Evolutionary conservation across 2,113 vertebrate genomes (phyloP), one percentile per base, ranked within the genome.

Genomic region (Gasterosteus nipponicus): DNA sequence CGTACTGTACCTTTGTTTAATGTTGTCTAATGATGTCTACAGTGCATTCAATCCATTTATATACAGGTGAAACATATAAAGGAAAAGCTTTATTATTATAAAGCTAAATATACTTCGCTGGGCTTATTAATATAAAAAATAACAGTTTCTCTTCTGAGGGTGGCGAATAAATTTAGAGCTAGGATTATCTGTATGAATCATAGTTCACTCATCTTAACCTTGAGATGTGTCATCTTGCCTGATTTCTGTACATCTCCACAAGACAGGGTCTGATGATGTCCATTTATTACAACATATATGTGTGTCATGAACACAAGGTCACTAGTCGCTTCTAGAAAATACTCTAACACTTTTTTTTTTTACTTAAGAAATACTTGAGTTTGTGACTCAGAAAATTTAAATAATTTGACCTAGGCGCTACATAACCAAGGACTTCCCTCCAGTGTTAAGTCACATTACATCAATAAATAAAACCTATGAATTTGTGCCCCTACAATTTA

Each of bases 121-220:
- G 39, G 39, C 3, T 60, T 41, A 49, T 22, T 11, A 14, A 33
- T 12, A 56, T 63, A 26, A n/a, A 53, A 57, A 31, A 53, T 0
- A 60, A 64, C 3, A 22, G 5, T 77, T 59, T 60, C 42, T 74
- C 7, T 26, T n/a, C 47, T 10, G 57, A 69, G 61, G 69, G 18
- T 49, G 39, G 46, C 64, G 51, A 64, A 10, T 44, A 5, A 6
- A 56, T 78, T 42, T 33, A 59, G n/a, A 39, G 22, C 44, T 35
- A 39, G 19, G 65, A 66, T 42, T 74, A 75, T 35, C 6, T 41
- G 6, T 12, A 58, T 63, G 49, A 68, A 15, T 72, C 68, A 44
- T 73, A 63, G 26, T 70, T 51, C 33, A 26, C 38, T 67, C 14
- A 7, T 77, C 41, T 74, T 84, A 81, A 78, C 78, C 22, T 60